Conservation (phyloP, 2,113 vertebrate species). For the Dipodomys ordii region DNA sequence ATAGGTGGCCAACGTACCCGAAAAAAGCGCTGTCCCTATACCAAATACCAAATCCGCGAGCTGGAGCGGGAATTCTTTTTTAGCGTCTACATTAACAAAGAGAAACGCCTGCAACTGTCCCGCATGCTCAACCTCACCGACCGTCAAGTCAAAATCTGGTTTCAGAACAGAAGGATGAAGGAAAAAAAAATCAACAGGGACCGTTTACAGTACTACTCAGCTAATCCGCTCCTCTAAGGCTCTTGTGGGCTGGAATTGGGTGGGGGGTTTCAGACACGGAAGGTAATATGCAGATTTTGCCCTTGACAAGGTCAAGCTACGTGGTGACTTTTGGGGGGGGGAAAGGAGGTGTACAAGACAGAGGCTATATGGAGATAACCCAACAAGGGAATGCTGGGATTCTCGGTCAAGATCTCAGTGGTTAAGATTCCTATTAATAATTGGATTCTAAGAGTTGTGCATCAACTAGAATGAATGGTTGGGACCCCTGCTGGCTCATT, state of each 20-base stretch:
- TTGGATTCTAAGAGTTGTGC: slow-evolving; percentile 72
- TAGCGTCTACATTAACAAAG: slow-evolving; percentile 99
- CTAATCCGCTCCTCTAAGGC: slow-evolving; percentile 96
- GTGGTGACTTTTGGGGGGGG: slow-evolving; percentile 78
- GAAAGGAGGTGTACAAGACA: slow-evolving; percentile 81
- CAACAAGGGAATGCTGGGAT: slow-evolving; percentile 72
- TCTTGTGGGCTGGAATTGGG: slow-evolving; percentile 66
- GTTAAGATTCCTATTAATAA: slow-evolving; percentile 58
- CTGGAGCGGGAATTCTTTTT: slow-evolving; percentile 99
- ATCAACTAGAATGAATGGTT: slow-evolving; percentile 83
- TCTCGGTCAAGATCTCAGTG: slow-evolving; percentile 47
- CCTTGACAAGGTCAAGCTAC: slow-evolving; percentile 89
- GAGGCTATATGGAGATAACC: slow-evolving; percentile 73
- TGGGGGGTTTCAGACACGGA: slow-evolving; percentile 77
- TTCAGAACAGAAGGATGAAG: slow-evolving; percentile 99
- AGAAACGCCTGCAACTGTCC: slow-evolving; percentile 97
- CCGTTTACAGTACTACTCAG: slow-evolving; percentile 98
- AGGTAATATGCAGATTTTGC: slow-evolving; percentile 87
- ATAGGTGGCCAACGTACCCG: slow-evolving; percentile 96
- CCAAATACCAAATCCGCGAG: slow-evolving; percentile 98
- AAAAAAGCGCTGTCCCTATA: slow-evolving; percentile 98
- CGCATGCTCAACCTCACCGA: slow-evolving; percentile 99
- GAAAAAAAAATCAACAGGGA: slow-evolving; percentile 99
- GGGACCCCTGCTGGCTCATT: slow-evolving; percentile 81
- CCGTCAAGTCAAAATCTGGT: slow-evolving; percentile 99